Percentiles rank a stretch among this genome's conserved stretches.
Conservation (phyloP, 2,797 vertebrate genomes). For the Coreius guichenoti region DNA sequence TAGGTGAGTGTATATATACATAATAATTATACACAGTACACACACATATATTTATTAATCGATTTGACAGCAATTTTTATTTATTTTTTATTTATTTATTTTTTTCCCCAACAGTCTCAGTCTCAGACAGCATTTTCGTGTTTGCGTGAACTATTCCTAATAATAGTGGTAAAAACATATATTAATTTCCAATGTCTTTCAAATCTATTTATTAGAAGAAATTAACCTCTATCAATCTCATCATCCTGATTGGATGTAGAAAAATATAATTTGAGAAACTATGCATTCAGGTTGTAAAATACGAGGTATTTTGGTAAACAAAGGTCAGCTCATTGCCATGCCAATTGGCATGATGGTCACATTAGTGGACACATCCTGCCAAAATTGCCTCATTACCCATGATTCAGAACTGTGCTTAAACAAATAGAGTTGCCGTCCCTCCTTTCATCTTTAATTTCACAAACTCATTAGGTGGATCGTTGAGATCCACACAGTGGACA, state of each 20-base stretch:
- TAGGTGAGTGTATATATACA: too few species aligned
- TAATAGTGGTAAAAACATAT: not conserved
- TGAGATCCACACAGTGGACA: conserved; percentile 20
- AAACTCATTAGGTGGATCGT: conserved; percentile 30
- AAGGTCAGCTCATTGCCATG: conserved; percentile 8
- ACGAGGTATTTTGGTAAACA: not conserved
- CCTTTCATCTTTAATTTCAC: conserved; percentile 40
- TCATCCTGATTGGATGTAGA: not conserved
- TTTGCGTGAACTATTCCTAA: not conserved
- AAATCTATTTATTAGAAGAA: not conserved
- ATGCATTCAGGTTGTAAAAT: conserved; percentile 16
- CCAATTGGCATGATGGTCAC: conserved; percentile 14
- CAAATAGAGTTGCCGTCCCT: conserved; percentile 32
- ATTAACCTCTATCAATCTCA: not conserved
- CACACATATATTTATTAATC: too few species aligned
- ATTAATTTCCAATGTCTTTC: not conserved
- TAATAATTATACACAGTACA: too few species aligned
- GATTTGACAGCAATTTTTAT: too few species aligned
- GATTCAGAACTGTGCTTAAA: conserved; percentile 31
- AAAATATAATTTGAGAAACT: not conserved
- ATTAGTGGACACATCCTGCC: conserved; percentile 22
- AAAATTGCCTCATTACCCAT: conserved; percentile 33
- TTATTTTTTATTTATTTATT: too few species aligned
- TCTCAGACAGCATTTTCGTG: not conserved
- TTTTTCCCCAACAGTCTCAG: too few species aligned